Base-by-base conservation (phyloP, 2,888 invertebrate species). In the Phalangium opilio region DNA sequence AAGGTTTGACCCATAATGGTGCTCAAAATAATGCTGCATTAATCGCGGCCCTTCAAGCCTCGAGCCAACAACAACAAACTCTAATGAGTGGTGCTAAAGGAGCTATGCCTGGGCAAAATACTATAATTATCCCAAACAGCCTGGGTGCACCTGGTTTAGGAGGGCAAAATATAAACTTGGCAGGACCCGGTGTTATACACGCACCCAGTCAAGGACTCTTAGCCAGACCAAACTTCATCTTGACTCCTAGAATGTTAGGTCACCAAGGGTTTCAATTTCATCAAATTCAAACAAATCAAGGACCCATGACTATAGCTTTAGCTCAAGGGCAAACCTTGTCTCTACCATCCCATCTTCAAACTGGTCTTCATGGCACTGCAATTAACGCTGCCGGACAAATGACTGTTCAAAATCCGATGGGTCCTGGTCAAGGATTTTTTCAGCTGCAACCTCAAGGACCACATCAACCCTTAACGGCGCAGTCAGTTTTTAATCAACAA, bases 261-360 rank as follows among this genome's bases (percentile, higher is more conserved):
- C 45, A 50, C 39, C 53, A 45, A 15, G 44, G 49, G 21, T 39
- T 50, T 39, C 70, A 70, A 54, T 55, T 71, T 35, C 70, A 70
- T 55, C 70, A 70, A 55, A 68, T 71, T 33, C 70, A 70, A 57
- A 70, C 70, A 11, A 64, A 69, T 18, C 65, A 65, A 39, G 71
- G 71, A 5, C 69, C 70, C 34, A 63, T 68, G 14, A 63, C 66
- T 50, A 64, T 71, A 41, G 69, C 70, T 41, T 62, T 70, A 32
- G 65, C 56, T 21, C 54, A 53, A 27, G 58, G 58, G 21, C 52
- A 54, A 35, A 15, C 53, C 15, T 47, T 53, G 18, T 17, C 50
- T 17, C 41, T 53, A 40, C 53, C 53, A 15, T 27, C 27, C 27
- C 49, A 49, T 11, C 33, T 52, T 14, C 53, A 35, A 34, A 27